Evolutionary conservation across 2,888 invertebrate genomes (phyloP).

Genomic region (Rhagium mordax): DNA sequence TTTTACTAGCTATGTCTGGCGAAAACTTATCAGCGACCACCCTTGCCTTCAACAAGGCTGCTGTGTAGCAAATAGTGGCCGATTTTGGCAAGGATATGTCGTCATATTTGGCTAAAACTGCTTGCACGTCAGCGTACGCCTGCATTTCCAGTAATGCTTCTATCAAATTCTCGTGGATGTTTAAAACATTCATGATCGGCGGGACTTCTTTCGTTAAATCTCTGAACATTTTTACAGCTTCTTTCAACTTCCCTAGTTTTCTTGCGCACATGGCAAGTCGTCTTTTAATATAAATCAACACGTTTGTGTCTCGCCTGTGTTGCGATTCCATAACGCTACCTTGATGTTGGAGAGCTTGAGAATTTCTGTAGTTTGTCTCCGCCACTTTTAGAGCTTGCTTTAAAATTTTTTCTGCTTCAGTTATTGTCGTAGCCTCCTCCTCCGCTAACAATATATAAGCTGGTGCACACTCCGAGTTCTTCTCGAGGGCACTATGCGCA

Average conservation of each 20-base stretch:
- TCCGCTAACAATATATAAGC: slow-evolving; percentile 96
- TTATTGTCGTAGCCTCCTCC: slow-evolving; percentile 94
- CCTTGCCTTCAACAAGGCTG: slow-evolving; percentile 93
- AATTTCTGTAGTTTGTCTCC: slow-evolving; percentile 82
- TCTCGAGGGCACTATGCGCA: slow-evolving; percentile 90
- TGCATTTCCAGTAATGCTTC: slow-evolving; percentile 96
- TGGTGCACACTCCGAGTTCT: slow-evolving; percentile 93
- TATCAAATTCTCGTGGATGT: slow-evolving; percentile 96
- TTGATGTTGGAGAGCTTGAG: slow-evolving; percentile 87
- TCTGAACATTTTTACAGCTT: slow-evolving; percentile 96
- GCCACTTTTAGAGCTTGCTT: slow-evolving; percentile 89
- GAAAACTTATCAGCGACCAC: slow-evolving; percentile 93
- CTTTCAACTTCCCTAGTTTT: slow-evolving; percentile 93
- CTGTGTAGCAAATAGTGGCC: slow-evolving; percentile 95
- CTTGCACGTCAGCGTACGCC: slow-evolving; percentile 96
- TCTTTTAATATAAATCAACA: slow-evolving; percentile 94
- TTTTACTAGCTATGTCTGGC: slow-evolving; percentile 86
- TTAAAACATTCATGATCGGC: slow-evolving; percentile 93
- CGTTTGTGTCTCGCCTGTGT: slow-evolving; percentile 92
- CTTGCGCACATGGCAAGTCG: slow-evolving; percentile 98
- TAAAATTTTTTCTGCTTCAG: slow-evolving; percentile 88
- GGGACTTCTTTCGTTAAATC: slow-evolving; percentile 97
- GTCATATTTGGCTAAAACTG: slow-evolving; percentile 92
- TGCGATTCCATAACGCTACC: slow-evolving; percentile 80
- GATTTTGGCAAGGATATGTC: slow-evolving; percentile 96